Base-by-base conservation (phyloP, 2,113 vertebrate species). In the Seriola rivoliana region DNA sequence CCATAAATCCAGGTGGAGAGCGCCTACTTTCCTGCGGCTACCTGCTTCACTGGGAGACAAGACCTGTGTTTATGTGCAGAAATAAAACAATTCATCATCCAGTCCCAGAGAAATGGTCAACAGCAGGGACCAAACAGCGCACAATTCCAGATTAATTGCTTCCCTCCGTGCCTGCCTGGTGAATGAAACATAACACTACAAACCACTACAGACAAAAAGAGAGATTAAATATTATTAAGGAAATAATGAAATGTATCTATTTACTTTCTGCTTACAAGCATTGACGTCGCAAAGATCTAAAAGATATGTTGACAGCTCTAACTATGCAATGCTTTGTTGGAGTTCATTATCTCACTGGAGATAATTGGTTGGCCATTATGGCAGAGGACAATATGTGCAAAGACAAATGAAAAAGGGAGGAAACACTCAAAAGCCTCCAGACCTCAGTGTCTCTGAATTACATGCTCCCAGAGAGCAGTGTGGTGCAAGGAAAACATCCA, bases 81-180 rank as follows among this genome's bases (percentile, higher is more conserved):
- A 91, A 91, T 88, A 89, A 91, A 71, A 68, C 80, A 44, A 91
- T 93, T 85, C 59, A 79, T 93, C 92, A 92, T 81, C 86, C 78
- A 73, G 80, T 79, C 81, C 48, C 75, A 69, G 48, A 80, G 81
- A 90, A 92, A 88, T 70, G 76, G 84, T 85, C 89, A 88, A 81
- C 68, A 73, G 57, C 71, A 54, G 64, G 76, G 68, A 89, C 68
- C 34, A 88, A 91, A 82, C 62, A 36, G 86, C 71, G 71, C 80
- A 78, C 80, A 75, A 52, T 80, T 86, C 50, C 85, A 88, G 72
- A 94, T 88, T 88, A 93, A 93, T 93, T 86, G 84, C 76, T 68
- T 89, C 72, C 72, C 72, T 67, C 34, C 71, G 55, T 17, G 44
- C 59, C 69, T 71, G 25, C 75, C 48, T n/a, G 10, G 36, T 21